Base-by-base conservation (phyloP, 2,888 invertebrate genomes). In the Saturnia japonica region DNA sequence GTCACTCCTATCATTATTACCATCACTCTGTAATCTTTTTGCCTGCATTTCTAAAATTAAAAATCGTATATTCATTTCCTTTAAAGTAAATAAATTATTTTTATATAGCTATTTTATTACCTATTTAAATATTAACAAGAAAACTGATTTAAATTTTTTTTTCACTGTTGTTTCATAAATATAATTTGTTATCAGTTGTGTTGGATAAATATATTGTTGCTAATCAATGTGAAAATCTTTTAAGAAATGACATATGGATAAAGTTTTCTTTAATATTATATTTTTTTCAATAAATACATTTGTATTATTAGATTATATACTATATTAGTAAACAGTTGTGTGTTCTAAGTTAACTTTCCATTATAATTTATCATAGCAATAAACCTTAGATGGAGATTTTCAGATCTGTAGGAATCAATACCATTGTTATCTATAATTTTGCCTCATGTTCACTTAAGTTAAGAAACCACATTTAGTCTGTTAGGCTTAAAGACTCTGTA, bases 21-120 rank as follows among this genome's bases (percentile, higher is more conserved):
- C 89, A 95, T 96, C 91, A 94, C 96, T 84, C 95, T 96, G 81
- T 94, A 95, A 75, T 82, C 97, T 75, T 95, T 97, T 96, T 28
- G 97, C 97, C 78, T 96, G 95, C 80, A 97, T 88, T 87, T 97
- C 95, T 95, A 62, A 4, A 64, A 57, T 51, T 43, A 28, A 1
- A 60, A 11, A 14, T 14, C 14, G 14, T 60, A 12, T 8, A 51
- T 51, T n/a, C 8, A 11, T 25, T 28, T 60, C 14, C 19, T 25
- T 25, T 60, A 1, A 60, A 28, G 0, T 11, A 57, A 54, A 54
- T 54, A 8, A 25, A 11, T 25, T 57, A 11, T 25, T 57, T 12
- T 9, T 25, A 25, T 57, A 12, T 57, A 1, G 11, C 22, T 1
- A 57, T 25, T 57, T 25, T 25, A 11, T 57, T 25, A 25, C 25